Conservation (phyloP, 2,113 vertebrate genomes). For the Mugil cephalus region DNA sequence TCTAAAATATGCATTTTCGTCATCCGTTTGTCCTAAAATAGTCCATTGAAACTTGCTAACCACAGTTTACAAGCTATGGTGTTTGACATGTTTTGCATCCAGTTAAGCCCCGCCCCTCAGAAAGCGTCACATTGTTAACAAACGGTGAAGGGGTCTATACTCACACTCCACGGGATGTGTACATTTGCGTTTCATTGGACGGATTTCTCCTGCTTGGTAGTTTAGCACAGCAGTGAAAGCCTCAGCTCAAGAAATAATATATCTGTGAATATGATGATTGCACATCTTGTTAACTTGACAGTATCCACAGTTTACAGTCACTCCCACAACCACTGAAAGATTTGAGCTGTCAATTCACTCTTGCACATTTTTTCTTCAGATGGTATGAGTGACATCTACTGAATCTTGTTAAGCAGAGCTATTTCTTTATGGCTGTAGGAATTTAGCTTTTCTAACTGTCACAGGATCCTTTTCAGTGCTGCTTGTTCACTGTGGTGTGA, state of each 20-base stretch:
- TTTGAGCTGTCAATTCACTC: constrained; percentile 4
- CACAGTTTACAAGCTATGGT: too few relatives aligned
- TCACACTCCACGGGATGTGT: background rate
- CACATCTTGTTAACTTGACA: constrained; percentile 10
- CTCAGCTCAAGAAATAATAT: constrained; percentile 40
- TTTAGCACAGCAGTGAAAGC: too few relatives aligned
- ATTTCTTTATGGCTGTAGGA: background rate
- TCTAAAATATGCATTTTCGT: too few relatives aligned
- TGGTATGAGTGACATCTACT: background rate
- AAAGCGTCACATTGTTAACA: too few relatives aligned
- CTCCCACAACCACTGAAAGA: background rate
- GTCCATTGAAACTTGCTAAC: too few relatives aligned
- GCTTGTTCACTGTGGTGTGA: background rate
- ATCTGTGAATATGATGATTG: constrained; percentile 24
- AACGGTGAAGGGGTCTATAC: too few relatives aligned
- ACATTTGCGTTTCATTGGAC: background rate
- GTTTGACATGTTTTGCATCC: too few relatives aligned
- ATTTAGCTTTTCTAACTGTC: background rate
- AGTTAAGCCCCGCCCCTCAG: too few relatives aligned
- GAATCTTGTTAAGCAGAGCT: background rate
- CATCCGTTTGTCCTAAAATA: too few relatives aligned
- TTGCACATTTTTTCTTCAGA: constrained; percentile 1
- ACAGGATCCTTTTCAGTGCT: background rate
- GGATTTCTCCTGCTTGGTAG: background rate
- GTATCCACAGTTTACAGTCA: constrained; percentile 5